Conservation (phyloP, 2,113 vertebrate species). For the Bubo scandiacus region DNA sequence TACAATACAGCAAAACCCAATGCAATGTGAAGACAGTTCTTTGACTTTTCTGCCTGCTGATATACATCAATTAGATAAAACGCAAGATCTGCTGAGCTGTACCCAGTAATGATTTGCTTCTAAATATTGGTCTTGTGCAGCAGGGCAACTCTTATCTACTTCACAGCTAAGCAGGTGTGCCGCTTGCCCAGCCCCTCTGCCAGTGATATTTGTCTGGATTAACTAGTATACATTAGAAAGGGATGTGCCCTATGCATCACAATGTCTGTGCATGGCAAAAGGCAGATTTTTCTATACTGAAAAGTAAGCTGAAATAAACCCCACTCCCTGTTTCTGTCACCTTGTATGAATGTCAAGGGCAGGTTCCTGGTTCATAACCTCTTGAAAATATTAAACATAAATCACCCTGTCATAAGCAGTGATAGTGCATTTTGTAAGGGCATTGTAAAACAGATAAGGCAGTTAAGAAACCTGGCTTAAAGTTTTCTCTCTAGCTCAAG, state of each 20-base stretch:
- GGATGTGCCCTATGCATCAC: neutral
- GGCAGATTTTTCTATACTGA: neutral
- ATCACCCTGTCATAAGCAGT: neutral
- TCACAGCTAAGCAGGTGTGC: neutral
- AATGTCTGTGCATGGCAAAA: neutral
- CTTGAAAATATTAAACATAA: conserved; percentile 6
- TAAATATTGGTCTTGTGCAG: neutral
- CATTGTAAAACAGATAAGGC: neutral
- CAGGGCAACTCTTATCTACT: neutral
- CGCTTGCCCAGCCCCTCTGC: neutral
- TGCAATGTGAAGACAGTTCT: neutral
- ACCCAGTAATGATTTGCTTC: neutral
- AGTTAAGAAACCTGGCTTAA: neutral
- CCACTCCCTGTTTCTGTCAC: neutral
- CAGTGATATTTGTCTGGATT: neutral
- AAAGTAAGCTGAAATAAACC: neutral
- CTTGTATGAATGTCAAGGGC: neutral
- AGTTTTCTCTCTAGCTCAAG: neutral
- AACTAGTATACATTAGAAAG: neutral
- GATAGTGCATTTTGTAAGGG: neutral
- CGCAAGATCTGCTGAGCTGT: neutral
- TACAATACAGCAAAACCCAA: neutral
- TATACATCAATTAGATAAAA: neutral
- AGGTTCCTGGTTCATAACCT: neutral
- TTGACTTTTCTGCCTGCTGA: neutral